These are phyloP conservation scores for Drosophila tsacasi DNA, from an alignment of 1,140 invertebrate genomes.

Conservation along the genomic window DNA sequence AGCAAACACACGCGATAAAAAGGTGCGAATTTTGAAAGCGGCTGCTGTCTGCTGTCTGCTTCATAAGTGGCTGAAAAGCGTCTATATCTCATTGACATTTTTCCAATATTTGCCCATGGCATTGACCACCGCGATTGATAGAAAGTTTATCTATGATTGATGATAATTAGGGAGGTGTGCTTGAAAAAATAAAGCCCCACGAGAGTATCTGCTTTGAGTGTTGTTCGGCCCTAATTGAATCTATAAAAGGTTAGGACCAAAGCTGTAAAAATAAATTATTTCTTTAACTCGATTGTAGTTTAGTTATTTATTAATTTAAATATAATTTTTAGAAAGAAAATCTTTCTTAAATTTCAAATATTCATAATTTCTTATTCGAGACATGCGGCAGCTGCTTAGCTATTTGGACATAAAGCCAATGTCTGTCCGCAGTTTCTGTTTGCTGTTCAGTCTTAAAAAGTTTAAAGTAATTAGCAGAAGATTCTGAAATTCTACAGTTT, in stretches of 20 bases:
- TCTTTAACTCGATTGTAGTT: not conserved
- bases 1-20: slow-evolving; percentile 39
- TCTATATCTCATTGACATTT: slow-evolving; percentile 45
- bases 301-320: not conserved
- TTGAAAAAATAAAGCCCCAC: slow-evolving; percentile 24
- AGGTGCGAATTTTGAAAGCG: slow-evolving; percentile 77
- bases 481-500: not conserved
- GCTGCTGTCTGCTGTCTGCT: not conserved
- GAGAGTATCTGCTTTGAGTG: not conserved
- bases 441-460: not conserved
- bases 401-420: not conserved
- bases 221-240: not conserved
- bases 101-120: slow-evolving; percentile 38
- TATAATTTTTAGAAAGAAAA: not conserved
- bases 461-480: not conserved
- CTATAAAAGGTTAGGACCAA: not conserved
- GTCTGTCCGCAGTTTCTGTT: not conserved
- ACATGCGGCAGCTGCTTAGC: not conserved
- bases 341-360: not conserved
- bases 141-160: slow-evolving; percentile 58
- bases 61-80: slow-evolving; percentile 10
- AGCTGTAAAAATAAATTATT: not conserved
- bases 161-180: slow-evolving; percentile 27
- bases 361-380: not conserved
- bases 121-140: slow-evolving; percentile 29